Base-by-base conservation (phyloP, 2,888 invertebrate genomes). In the Trisateles emortualis region DNA sequence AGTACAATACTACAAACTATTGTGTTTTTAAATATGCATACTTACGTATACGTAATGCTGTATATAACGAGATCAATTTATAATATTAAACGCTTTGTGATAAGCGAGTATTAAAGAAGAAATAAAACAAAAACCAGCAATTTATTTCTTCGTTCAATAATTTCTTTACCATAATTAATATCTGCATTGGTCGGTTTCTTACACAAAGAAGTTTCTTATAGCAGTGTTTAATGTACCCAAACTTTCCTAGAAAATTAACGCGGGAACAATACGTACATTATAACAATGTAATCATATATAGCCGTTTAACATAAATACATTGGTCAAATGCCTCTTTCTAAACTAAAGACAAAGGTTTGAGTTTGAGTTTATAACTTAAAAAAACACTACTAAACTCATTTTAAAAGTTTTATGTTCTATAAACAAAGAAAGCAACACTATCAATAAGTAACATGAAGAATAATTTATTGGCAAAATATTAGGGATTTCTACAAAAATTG, bases 141-240 rank as follows among this genome's bases (percentile, higher is more conserved):
- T 13, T 41, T 29, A 4, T 26, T 3, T 10, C 17, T 26, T 16
- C 40, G 1, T 8, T 33, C 8, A 19, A 40, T 24, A 24, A 13
- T 24, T 22, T 24, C 24, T n/a, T 6, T 11, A 13, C 2, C 8
- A n/a, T 40, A 3, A 41, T 26, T 26, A 41, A 26, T 29, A 41
- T 29, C 24, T 39, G 22, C 13, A 24, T n/a, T 39, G 22, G 13
- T 22, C 16, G 16, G 8, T 22, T 41, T 41, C 29, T 13, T 29
- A 8, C 6, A 14, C 11, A 19, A 11, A 6, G 2, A 5, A 14
- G 26, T 22, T 41, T 41, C 13, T 41, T 41, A 41, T 24, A 3
- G 6, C 26, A 9, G 10, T 41, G 40, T 13, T 41, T 41, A 26
- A 41, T 29, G 40, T 41, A 41, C 26, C 29, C 10, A 41, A 41